Evolutionary conservation across 1,140 invertebrate genomes (phyloP), one percentile per base, ranked within the genome.

Genomic region (Cyclargus thomasi): DNA sequence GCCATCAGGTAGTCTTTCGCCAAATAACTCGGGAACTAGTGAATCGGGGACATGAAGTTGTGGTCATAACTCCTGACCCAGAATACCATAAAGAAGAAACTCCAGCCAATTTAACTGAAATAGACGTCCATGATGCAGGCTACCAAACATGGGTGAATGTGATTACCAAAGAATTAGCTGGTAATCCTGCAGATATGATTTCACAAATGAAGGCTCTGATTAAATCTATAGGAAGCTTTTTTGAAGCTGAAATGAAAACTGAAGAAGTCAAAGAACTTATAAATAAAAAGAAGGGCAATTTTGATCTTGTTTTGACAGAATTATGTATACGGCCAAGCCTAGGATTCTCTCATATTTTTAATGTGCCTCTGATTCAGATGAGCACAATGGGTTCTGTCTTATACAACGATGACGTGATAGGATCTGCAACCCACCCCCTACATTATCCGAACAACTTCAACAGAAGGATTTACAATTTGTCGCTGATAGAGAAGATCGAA

Each of bases 1-100:
- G 93, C 71, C 93, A 94, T 72, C 92, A 92, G 78, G 77, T 92
- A 7, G 87, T 92, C 2, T 92, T 88, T 65, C 73, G 84, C 39
- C 39, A 47, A 47, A 47, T 47, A 14, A 47, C 39, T 14, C 10
- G 39, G 39, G 39, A 47, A 47, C 72, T 93, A 18, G 83, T 78
- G 0, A 84, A 79, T 35, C 72, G 83, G 62, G 92, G 92, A 8
- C 92, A 93, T 73, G 75, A 91, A 57, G 74, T 93, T 1, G 84
- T 85, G 5, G 73, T 86, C 1, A 69, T 89, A 7, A 86, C 88
- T 7, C 64, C 82, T 10, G 71, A 86, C 70, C 85, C 88, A n/a
- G 72, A 64, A 1, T 74, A 74, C 39, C 53, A 71, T n/a, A 74
- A 80, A 20, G 72, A 78, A 2, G 16, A 74, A 63, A 36, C 68